Evolutionary conservation across 1,140 invertebrate genomes (phyloP), one percentile per base, ranked within the genome.

Genomic region (Drosophila prosaltans): DNA sequence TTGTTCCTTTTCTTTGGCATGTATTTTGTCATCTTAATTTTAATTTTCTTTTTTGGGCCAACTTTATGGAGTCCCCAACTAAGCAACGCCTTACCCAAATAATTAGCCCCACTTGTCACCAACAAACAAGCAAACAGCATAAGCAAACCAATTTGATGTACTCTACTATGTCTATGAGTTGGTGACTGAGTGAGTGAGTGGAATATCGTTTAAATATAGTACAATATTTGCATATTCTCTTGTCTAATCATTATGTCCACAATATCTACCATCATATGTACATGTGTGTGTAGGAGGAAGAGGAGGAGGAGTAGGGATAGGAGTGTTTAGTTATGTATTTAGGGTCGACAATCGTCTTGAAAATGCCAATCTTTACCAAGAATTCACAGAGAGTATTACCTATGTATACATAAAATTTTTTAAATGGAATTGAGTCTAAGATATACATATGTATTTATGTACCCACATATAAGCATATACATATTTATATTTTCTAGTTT

Each of bases 201-300:
- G 6, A 36, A 36, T 36, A 7, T 36, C 32, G 32, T 36, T 36
- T 36, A 2, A 4, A 36, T 36, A 36, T 36, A 36, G 32, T 36
- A 36, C 32, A 36, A 36, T 51, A 51, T 51, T 51, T 51, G 45
- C 45, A 51, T 51, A 51, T 51, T 51, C 45, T 51, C 45, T 51
- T 51, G 45, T 51, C 45, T 51, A 51, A 51, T 51, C 45, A 51
- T 51, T 51, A 24, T 51, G 24, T 51, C 45, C 45, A 51, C 21
- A 51, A 51, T 16, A 5, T 36, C 32, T 36, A 36, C 32, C 3
- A 36, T 36, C 32, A 7, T 36, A 30, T 30, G 28, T 30, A 4
- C 43, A 9, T 51, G 45, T 51, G 45, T 51, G 45, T 51, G 16
- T 48, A 21, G 16, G 45, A 21, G 16, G 45, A 21, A 7, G 16